Base-by-base conservation (phyloP, 2,797 vertebrate genomes). In the Semaprochilodus insignis region DNA sequence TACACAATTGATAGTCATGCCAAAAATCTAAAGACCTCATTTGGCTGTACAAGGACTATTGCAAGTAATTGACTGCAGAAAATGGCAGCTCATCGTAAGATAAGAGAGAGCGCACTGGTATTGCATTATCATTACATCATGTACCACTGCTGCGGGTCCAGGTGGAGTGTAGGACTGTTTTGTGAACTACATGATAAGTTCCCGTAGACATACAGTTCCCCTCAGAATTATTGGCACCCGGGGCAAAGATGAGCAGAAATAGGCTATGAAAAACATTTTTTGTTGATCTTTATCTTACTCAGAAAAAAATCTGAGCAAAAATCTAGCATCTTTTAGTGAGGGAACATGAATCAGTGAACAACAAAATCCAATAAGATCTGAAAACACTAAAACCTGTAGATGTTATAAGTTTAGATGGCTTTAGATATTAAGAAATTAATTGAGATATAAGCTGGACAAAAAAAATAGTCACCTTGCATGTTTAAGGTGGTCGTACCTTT, bases 101-200 rank as follows among this genome's bases (percentile, higher is more conserved):
- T 6, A 8, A 2, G 17, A 21, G 55, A 52, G 48, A 2, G 55
- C 7, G 21, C 19, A 15, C n/a, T 34, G 77, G n/a, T 17, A 51
- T 83, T 83, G 62, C 81, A 36, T 67, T 51, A 54, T 52, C 59
- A 52, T 83, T 83, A 54, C 81, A 83, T 83, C 81, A 83, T 79
- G 60, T 59, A 25, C n/a, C 48, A 36, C 16, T 78, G 76, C 65
- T 69, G 51, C 34, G 59, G 69, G 36, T 59, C 51, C 76, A 78
- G 81, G 69, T 67, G 60, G 76, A 66, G 75, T 51, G 75, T n/a
- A 21, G 54, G 27, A 13, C 54, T 25, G 17, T 59, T 55, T 16
- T 55, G 25, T 74, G 59, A 59, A 78, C 40, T 8, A 51, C 8
- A 25, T 48, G 66, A 82, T 66, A 31, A 10, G 19, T 51, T 77